Conservation (phyloP, 2,797 vertebrate species). For the Melanotaenia parkinsoni region DNA sequence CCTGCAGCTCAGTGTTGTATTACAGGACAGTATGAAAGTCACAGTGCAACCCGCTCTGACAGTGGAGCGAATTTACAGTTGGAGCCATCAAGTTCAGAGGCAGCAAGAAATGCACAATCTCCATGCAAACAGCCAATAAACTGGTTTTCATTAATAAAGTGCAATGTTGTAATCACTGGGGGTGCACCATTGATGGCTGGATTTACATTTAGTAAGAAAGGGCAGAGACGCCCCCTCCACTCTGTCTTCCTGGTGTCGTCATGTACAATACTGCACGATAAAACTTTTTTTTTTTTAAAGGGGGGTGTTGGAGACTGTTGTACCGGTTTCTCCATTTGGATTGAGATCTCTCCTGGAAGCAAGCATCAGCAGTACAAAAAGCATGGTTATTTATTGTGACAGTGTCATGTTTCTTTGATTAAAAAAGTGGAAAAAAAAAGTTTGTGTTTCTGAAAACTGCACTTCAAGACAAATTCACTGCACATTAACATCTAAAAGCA, state of each 20-base stretch:
- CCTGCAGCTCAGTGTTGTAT: constrained; percentile 29
- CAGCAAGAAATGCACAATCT: constrained; percentile 25
- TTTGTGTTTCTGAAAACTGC: constrained; percentile 22
- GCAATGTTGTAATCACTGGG: constrained; percentile 72
- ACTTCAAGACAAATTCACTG: constrained; percentile 39
- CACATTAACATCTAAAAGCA: constrained; percentile 86
- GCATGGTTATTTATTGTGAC: constrained; percentile 90
- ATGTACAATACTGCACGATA: constrained; percentile 79
- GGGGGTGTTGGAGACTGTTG: constrained; percentile 51
- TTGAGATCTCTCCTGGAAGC: constrained; percentile 70
- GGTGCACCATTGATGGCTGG: constrained; percentile 76
- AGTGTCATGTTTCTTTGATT: constrained; percentile 86
- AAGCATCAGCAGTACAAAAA: constrained; percentile 78
- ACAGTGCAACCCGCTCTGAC: constrained; percentile 15
- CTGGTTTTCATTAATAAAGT: constrained; percentile 79
- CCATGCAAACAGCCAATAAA: constrained; percentile 84
- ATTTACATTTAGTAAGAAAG: constrained; percentile 78
- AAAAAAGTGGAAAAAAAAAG: constrained; percentile 69
- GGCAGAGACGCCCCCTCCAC: constrained; percentile 37
- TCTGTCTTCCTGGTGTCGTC: constrained; percentile 73
- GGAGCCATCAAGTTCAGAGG: constrained; percentile 28
- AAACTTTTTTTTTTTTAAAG: constrained; percentile 22
- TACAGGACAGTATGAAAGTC: constrained; percentile 19
- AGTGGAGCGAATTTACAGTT: constrained; percentile 1
- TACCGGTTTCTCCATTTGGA: constrained; percentile 73